These are phyloP conservation scores for Epiblema foenella DNA, from an alignment of 2,888 invertebrate species.

Conservation along the genomic window DNA sequence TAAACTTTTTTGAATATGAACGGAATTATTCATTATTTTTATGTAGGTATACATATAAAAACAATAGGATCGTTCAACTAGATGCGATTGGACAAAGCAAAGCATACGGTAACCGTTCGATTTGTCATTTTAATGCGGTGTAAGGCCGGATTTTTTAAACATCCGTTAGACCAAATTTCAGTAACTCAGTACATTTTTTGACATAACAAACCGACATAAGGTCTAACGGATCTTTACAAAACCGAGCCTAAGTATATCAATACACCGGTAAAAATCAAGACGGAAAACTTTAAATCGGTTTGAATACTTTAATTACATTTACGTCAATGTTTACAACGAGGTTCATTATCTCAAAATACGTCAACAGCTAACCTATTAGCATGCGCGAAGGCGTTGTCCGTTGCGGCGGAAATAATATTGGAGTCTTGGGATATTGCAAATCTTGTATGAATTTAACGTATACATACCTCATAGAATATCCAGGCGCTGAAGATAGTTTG, in stretches of 20 bases:
- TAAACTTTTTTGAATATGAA: neutral
- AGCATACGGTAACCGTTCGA: neutral
- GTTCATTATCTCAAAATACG: constrained; percentile 28
- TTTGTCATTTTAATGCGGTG: neutral
- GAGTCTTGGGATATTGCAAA: neutral
- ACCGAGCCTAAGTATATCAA: no score
- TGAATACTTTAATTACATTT: constrained; percentile 32
- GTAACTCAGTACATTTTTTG: no score
- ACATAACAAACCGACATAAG: no score
- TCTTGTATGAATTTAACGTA: neutral
- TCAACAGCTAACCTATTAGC: constrained; percentile 33
- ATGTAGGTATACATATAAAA: no score
- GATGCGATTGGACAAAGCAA: neutral
- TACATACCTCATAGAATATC: constrained; percentile 95
- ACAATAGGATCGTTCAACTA: no score
- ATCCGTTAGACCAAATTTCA: no score
- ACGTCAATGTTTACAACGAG: constrained; percentile 28
- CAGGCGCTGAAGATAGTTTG: constrained; percentile 96
- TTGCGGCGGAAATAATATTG: constrained; percentile 23
- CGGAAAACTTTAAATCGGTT: constrained; percentile 11
- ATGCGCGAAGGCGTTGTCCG: constrained; percentile 32
- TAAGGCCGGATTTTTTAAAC: no score
- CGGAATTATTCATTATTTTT: no score
- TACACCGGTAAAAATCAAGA: constrained; percentile 9
- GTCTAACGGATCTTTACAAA: neutral